Percentiles rank a stretch among this genome's conserved stretches.
Conservation (phyloP, 64 coral and sea anemone genomes). For the Montipora cactus region DNA sequence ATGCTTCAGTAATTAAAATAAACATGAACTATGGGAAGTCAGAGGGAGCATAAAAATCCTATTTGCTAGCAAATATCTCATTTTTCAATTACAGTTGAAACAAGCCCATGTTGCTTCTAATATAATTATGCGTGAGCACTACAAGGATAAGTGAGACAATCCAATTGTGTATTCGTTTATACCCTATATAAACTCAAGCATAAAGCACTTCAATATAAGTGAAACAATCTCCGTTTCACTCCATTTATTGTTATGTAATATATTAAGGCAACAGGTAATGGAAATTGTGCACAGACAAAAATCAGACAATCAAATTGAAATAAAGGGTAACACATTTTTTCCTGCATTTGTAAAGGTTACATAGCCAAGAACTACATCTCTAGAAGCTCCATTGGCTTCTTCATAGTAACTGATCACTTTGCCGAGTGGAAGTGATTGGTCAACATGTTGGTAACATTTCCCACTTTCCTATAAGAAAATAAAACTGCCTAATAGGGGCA, state of each 20-base stretch:
- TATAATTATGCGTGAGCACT: too few species aligned
- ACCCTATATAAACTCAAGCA: neutral
- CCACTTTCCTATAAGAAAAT: neutral
- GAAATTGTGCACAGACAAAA: too few species aligned
- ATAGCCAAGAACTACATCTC: neutral
- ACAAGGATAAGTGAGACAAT: too few species aligned
- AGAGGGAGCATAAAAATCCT: too few species aligned
- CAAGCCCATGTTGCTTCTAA: too few species aligned
- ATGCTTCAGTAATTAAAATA: too few species aligned
- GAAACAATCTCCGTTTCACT: too few species aligned
- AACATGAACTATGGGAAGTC: too few species aligned
- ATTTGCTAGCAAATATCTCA: neutral
- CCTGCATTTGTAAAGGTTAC: neutral
- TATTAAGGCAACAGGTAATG: neutral
- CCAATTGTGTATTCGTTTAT: too few species aligned
- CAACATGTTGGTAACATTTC: neutral
- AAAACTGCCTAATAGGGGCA: neutral
- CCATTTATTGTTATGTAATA: neutral
- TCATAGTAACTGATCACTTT: constrained; percentile 6
- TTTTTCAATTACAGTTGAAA: too few species aligned
- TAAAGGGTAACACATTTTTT: neutral
- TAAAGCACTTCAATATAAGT: neutral
- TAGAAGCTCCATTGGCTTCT: neutral
- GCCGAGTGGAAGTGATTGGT: neutral
- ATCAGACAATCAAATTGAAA: neutral